Base-by-base conservation (phyloP, 2,113 vertebrate genomes). In the Dromas ardeola region DNA sequence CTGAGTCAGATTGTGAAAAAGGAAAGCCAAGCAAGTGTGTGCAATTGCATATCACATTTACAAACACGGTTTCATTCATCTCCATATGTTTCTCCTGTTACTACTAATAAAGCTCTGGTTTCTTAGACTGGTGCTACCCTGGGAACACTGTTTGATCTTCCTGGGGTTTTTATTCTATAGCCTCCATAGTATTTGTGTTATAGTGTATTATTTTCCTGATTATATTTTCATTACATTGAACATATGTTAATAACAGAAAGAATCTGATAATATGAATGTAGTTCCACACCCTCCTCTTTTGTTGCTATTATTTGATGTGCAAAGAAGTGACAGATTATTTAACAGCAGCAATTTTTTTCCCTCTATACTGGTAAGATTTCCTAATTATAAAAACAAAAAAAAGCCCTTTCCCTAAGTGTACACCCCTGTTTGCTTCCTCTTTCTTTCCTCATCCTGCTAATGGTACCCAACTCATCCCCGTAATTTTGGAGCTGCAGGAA, bases 41-140 rank as follows among this genome's bases (percentile, higher is more conserved):
- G 90, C 90, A 79, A 67, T 62, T 63, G 81, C 84, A 52, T 91
- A 61, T 92, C 65, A 3, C 93, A 45, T 91, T 92, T 95, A 88
- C 92, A 94, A 94, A 91, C 84, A 93, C 6, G 11, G 53, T 90
- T 96, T 88, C 95, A 92, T 97, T 97, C 91, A 93, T 86, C 93
- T 81, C 90, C 90, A 10, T 87, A 89, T 89, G 93, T 79, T 97
- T 71, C 76, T 96, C 11, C 49, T 71, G 55, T 86, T 97, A 86
- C 90, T 94, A 83, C 86, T 95, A 96, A 93, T 95, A 90, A 94
- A 79, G 69, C 61, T 77, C 63, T 86, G 72, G 8, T 93, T 96
- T 90, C 92, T 93, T 65, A 63, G 65, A 50, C 72, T 74, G 66
- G 49, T 66, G 23, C 78, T 89, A 11, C 34, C 40, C 78, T 42